Base-by-base conservation (phyloP, 2,797 vertebrate genomes). In the Vespertilio murinus region DNA sequence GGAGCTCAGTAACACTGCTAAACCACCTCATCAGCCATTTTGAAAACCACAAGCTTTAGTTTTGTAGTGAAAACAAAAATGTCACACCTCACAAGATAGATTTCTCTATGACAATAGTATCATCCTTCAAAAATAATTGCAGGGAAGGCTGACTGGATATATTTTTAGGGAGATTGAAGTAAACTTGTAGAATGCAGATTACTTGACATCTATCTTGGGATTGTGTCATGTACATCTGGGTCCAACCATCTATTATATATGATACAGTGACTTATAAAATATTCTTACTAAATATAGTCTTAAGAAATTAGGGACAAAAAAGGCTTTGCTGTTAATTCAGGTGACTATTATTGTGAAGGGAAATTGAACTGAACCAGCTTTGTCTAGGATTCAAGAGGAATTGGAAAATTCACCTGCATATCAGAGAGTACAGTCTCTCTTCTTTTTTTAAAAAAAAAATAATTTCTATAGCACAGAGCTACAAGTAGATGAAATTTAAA, bases 61-160 rank as follows among this genome's bases (percentile, higher is more conserved):
- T 94, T 84, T 61, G 42, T 91, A 84, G 82, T 83, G 91, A 81
- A 93, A 94, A 92, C 89, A 79, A 77, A 81, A 30, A 18, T 75
- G 83, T 91, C 94, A 52, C 84, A 42, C 18, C 3, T 33, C 13
- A 4, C 38, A 95, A 71, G 91, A 91, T 35, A 52, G 92, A 94
- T 95, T 94, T 95, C 87, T 92, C 20, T 75, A 22, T 77, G 82
- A n/a, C 95, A 96, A 94, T 91, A 89, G 40, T 12, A 47, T 25
- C 0, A 0, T 20, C 75, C 35, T 54, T 81, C 49, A 12, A 33
- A 73, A 73, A 38, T 54, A 61, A 28, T 59, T 59, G 25, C 13
- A 30, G 28, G 59, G 25, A 61, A 61, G 28, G 59, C 28, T 61
- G 59, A 61, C 28, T 61, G 5, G 12, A 28, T 30, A 14, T 61